Percentiles rank a stretch among this genome's conserved stretches.
Conservation (phyloP, 2,888 invertebrate species). For the Fragum sueziense region DNA sequence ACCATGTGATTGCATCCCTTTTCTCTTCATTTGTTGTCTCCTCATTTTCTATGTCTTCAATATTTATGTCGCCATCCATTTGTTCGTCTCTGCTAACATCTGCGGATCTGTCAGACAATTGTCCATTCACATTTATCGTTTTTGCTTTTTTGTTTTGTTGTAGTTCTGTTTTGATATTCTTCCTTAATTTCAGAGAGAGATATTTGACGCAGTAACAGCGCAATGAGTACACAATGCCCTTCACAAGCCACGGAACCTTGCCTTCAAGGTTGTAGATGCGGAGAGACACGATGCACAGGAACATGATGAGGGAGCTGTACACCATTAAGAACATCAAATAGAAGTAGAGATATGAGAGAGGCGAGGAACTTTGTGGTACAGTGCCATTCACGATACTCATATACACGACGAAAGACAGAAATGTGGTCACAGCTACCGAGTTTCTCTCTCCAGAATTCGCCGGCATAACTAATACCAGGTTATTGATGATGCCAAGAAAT, state of each 20-base stretch:
- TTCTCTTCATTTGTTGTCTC: not conserved
- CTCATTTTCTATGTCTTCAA: no score
- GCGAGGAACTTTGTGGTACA: slow-evolving; percentile 54
- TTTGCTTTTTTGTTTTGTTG: not conserved
- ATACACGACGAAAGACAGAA: slow-evolving; percentile 56
- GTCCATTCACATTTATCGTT: not conserved
- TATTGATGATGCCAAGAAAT: slow-evolving; percentile 38
- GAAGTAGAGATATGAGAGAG: slow-evolving; percentile 45
- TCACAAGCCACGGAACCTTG: not conserved
- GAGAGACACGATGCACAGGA: slow-evolving; percentile 38
- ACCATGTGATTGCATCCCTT: not conserved
- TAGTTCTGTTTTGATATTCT: not conserved
- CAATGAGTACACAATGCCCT: not conserved
- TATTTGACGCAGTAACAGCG: not conserved
- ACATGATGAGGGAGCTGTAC: slow-evolving; percentile 38
- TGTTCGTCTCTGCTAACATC: not conserved
- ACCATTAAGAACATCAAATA: slow-evolving; percentile 47
- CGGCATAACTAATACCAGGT: slow-evolving; percentile 52
- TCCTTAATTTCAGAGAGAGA: not conserved
- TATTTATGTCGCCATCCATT: not conserved
- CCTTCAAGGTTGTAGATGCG: slow-evolving; percentile 32
- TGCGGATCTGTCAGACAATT: not conserved
- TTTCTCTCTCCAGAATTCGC: slow-evolving; percentile 49
- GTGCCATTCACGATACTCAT: slow-evolving; percentile 46
- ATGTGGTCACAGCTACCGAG: slow-evolving; percentile 51